These are phyloP conservation scores for Macrotis lagotis DNA, from an alignment of 2,113 vertebrate genomes.

Conservation along the genomic window DNA sequence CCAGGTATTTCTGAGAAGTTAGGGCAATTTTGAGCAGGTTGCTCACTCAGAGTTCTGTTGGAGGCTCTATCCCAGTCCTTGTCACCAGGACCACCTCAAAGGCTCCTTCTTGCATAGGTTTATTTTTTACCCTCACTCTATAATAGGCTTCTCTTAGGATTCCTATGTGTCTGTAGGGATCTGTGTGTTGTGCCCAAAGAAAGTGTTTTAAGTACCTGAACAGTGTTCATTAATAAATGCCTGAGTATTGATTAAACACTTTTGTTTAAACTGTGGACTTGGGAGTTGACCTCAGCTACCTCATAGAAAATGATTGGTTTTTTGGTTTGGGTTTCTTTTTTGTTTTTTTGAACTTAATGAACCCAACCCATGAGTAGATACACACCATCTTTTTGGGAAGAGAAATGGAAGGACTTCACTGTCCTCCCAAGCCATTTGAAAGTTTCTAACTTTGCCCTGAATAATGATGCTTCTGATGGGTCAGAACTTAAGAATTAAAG, in stretches of 20 bases:
- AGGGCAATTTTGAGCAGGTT: background rate
- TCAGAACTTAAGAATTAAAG: background rate
- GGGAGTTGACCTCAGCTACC: conserved; percentile 82
- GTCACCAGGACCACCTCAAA: background rate
- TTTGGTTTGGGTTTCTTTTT: conserved; percentile 49
- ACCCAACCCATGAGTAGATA: conserved; percentile 7
- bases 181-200: conserved; percentile 67
- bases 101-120: conserved; percentile 2
- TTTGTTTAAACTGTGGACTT: conserved; percentile 74
- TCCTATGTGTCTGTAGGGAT: conserved; percentile 32
- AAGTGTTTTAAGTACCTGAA: conserved; percentile 60
- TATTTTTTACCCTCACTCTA: conserved; percentile 7
- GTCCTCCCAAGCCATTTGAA: background rate
- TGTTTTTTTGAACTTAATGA: conserved; percentile 26
- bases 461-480: background rate
- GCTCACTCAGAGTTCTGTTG: background rate
- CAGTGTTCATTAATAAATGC: conserved; percentile 55
- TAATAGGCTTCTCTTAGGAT: conserved; percentile 61
- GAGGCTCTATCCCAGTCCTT: background rate
- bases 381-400: background rate
- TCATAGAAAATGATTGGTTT: conserved; percentile 65
- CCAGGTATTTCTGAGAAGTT: background rate
- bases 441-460: background rate
- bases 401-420: background rate
- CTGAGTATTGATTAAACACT: conserved; percentile 64